Evolutionary conservation across 2,113 vertebrate species (phyloP).

Genomic region (Serilophus lunatus): DNA sequence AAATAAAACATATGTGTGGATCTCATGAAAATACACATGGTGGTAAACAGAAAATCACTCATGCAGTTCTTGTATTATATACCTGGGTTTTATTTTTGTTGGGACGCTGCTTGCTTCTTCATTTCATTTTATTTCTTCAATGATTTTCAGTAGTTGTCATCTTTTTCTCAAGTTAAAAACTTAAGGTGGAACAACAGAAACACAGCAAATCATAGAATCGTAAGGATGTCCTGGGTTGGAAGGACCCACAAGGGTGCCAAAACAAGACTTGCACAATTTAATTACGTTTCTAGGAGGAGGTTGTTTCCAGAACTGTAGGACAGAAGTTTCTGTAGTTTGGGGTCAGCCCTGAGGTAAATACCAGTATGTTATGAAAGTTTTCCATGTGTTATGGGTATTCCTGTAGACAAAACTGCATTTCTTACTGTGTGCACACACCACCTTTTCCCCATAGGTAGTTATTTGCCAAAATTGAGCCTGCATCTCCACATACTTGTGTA

Average conservation of each 20-base stretch:
- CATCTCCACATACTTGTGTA: not conserved
- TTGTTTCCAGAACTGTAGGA: not conserved
- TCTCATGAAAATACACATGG: not conserved
- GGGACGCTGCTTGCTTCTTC: not conserved
- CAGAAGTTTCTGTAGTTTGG: not conserved
- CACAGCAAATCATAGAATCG: not conserved
- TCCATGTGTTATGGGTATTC: not conserved
- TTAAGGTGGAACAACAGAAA: not conserved
- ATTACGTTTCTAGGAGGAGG: not conserved
- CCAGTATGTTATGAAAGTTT: not conserved
- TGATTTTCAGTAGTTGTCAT: not conserved
- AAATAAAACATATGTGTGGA: not conserved
- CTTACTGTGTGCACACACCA: not conserved
- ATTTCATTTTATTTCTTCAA: not conserved
- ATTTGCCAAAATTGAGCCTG: not conserved
- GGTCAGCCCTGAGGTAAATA: slow-evolving; percentile 23
- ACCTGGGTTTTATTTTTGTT: not conserved
- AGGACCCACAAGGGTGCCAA: not conserved
- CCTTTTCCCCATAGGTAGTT: not conserved
- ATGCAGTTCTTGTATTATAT: not conserved
- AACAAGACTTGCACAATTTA: not conserved
- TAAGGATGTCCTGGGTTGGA: not conserved
- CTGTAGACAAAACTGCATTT: slow-evolving; percentile 9
- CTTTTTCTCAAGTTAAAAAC: not conserved
- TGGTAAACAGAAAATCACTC: not conserved